A percentile compares a stretch with the other conserved stretches of the same genome.
Evolutionary conservation across 2,888 invertebrate species (phyloP).

Genomic region (Apamea epomidion): DNA sequence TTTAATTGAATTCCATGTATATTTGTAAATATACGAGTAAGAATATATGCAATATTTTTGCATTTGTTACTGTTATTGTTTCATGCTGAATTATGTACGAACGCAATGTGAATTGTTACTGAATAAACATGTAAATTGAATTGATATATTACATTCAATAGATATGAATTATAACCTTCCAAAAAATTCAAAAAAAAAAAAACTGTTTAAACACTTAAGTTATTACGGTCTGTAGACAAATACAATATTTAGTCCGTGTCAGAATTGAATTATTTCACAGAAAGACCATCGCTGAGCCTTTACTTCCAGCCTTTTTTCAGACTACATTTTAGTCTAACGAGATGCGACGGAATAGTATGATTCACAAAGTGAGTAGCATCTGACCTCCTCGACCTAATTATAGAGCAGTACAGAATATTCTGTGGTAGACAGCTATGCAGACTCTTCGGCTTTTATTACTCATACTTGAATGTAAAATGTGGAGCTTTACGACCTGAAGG

Average conservation of each 20-base stretch:
- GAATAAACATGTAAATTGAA: too few species aligned
- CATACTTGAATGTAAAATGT: conserved; percentile 8
- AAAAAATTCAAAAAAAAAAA: too few species aligned
- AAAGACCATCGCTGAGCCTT: not conserved
- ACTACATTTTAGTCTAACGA: not conserved
- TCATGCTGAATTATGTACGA: too few species aligned
- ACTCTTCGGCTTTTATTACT: not conserved
- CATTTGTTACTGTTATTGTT: too few species aligned
- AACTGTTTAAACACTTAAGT: not conserved
- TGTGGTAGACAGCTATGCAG: conserved; percentile 7
- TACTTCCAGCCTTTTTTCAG: not conserved
- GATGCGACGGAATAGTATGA: conserved; percentile 15
- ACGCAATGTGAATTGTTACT: too few species aligned
- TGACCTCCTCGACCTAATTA: conserved; percentile 53
- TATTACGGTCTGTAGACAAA: not conserved
- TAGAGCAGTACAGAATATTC: conserved; percentile 23
- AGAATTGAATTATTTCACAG: not conserved
- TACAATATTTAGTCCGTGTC: not conserved
- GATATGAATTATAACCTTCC: not conserved
- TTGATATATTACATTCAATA: too few species aligned
- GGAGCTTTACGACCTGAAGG: not conserved
- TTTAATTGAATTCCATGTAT: too few species aligned
- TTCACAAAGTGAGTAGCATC: conserved; percentile 14
- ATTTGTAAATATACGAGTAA: too few species aligned
- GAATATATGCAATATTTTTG: too few species aligned